These are phyloP conservation scores for Mustela erminea DNA, from an alignment of 2,797 vertebrate species.

Conservation along the genomic window DNA sequence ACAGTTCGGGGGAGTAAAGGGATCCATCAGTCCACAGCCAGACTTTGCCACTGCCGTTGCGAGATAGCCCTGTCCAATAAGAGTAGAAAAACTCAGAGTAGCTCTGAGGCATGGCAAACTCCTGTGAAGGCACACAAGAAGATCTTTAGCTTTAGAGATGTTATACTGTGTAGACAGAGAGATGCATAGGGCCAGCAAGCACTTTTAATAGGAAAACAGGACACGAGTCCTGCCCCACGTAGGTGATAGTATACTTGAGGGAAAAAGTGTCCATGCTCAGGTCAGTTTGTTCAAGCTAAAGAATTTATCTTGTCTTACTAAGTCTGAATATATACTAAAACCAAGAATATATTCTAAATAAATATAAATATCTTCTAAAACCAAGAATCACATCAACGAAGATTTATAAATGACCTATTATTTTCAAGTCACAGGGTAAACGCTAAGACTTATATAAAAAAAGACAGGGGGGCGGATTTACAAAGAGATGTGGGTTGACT, in stretches of 20 bases:
- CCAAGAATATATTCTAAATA: background rate
- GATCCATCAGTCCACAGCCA: constrained; percentile 81
- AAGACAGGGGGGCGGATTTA: background rate
- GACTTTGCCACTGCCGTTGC: constrained; percentile 54
- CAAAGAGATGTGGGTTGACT: background rate
- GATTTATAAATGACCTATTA: background rate
- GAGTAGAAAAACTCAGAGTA: constrained; percentile 84
- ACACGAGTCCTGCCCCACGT: background rate
- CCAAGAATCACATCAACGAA: background rate
- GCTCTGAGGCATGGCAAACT: constrained; percentile 80
- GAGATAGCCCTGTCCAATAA: constrained; percentile 83
- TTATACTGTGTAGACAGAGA: background rate
- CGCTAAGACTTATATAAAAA: background rate
- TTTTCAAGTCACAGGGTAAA: constrained; percentile 29
- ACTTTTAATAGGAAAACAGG: background rate
- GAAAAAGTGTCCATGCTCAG: background rate
- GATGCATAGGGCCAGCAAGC: background rate
- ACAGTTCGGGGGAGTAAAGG: constrained; percentile 70
- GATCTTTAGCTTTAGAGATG: constrained; percentile 33
- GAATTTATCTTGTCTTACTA: background rate
- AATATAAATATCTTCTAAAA: background rate
- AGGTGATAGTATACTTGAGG: background rate
- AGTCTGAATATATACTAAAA: background rate
- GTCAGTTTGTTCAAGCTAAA: background rate
- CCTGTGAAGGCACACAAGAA: constrained; percentile 75